Base-by-base conservation (phyloP, 2,797 vertebrate genomes). In the Acropternis orthonyx region DNA sequence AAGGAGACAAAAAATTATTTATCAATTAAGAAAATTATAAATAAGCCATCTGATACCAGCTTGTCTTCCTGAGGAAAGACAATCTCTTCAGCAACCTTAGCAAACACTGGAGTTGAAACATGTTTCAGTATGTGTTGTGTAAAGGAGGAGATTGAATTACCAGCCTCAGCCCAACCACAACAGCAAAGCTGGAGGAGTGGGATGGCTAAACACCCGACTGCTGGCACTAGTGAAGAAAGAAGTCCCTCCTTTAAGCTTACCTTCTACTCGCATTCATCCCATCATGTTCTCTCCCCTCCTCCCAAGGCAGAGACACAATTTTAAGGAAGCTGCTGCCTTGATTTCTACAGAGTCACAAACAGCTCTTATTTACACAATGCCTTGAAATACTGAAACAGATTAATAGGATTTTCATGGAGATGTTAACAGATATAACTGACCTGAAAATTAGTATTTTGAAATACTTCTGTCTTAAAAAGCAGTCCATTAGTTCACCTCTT, bases 291-390 rank as follows among this genome's bases (percentile, higher is more conserved):
- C 17, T 43, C 17, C 7, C 13, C 4, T 41, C 10, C 65, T 58
- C 23, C 14, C 20, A 41, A 10, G 17, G 34, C 20, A 69, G 4
- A 14, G 37, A 58, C 20, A 56, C 0, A 2, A 49, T 1, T 2
- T 2, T 0, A 62, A 88, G 21, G 30, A 94, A 89, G 39, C 4
- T 89, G 19, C 30, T 87, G 9, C 28, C 6, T 26, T 43, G 1
- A 36, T 8, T 41, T 51, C 28, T 69, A 17, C 41, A 28, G 71
- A 49, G 65, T 30, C 28, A 48, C 12, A 39, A 19, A 24, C 28
- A 32, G 24, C 14, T 77, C 16, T 77, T 59, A 13, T 46, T 61
- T 52, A 81, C 21, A 56, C 14, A 56, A 49, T 28, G 2, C 22
- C 34, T 77, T 41, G 15, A 71, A 55, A 12, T 51, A 48, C 12